Conservation (phyloP, 2,797 vertebrate species). For the Tangara arthus region DNA sequence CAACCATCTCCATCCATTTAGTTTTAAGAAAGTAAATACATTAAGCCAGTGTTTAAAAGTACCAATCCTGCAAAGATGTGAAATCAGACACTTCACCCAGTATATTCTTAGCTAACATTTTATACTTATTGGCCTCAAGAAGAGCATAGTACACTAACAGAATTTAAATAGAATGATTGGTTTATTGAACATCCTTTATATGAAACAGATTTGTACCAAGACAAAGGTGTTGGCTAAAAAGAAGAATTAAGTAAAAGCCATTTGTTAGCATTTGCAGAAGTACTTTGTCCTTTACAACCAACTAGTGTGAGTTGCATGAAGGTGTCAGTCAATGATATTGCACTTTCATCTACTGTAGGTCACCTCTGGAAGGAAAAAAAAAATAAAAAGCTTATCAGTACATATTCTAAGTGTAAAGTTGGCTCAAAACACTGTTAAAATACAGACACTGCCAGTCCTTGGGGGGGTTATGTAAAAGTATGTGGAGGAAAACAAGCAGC, state of each 20-base stretch:
- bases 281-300: conserved; percentile 73
- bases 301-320: conserved; percentile 60
- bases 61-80: conserved; percentile 68
- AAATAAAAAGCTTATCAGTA: background rate
- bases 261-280: conserved; percentile 67
- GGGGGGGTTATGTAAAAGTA: background rate
- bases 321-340: background rate
- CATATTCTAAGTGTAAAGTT: rapidly evolving
- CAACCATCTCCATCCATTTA: conserved; percentile 66
- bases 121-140: conserved; percentile 45
- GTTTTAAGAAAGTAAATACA: conserved; percentile 67
- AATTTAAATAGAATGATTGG: conserved; percentile 63
- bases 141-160: conserved; percentile 52
- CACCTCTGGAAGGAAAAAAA: background rate
- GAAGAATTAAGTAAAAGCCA: conserved; percentile 70
- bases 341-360: background rate
- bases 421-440: background rate
- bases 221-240: conserved; percentile 71
- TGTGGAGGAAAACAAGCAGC: background rate
- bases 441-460: background rate
- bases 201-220: conserved; percentile 71
- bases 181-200: conserved; percentile 52
- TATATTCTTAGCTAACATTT: conserved; percentile 60
- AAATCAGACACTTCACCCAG: conserved; percentile 68
- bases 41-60: conserved; percentile 61